A percentile compares a stretch with the other conserved stretches of the same genome.
Conservation (phyloP, 2,797 vertebrate genomes). For the Bradypus variegatus region DNA sequence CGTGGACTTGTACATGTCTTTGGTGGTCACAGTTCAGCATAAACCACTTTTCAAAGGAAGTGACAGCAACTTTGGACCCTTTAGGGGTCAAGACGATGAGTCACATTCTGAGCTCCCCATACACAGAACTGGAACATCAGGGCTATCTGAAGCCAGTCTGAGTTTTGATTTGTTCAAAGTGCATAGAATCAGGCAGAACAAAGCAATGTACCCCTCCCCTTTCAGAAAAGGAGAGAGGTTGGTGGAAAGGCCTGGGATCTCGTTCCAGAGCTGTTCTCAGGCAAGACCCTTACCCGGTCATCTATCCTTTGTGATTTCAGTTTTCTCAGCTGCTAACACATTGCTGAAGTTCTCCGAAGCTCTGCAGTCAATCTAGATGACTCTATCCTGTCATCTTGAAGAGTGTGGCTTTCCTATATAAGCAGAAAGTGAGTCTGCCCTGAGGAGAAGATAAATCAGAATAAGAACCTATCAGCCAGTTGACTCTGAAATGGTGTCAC, state of each 20-base stretch:
- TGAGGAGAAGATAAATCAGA: too few species aligned
- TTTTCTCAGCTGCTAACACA: background rate
- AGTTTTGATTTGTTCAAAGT: fast-evolving
- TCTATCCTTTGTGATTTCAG: background rate
- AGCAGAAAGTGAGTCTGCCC: background rate
- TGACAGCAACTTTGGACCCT: background rate
- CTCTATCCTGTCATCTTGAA: too few species aligned
- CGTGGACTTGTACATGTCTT: too few species aligned
- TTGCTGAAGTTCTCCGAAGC: fast-evolving
- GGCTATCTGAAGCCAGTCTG: too few species aligned
- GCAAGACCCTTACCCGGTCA: background rate
- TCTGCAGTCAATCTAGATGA: background rate
- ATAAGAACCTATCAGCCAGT: fast-evolving
- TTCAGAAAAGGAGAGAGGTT: background rate
- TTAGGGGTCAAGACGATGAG: background rate
- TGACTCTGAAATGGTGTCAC: background rate
- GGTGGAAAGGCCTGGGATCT: background rate
- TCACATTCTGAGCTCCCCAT: background rate
- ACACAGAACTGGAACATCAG: background rate
- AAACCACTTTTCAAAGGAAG: background rate
- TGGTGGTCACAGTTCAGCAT: too few species aligned
- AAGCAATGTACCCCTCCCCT: fast-evolving
- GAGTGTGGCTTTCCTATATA: fast-evolving
- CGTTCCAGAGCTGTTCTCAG: too few species aligned
- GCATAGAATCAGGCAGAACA: fast-evolving